Evolutionary conservation across 1,140 invertebrate species (phyloP), one percentile per base, ranked within the genome.

Genomic region (Muscidifurax raptorellus): DNA sequence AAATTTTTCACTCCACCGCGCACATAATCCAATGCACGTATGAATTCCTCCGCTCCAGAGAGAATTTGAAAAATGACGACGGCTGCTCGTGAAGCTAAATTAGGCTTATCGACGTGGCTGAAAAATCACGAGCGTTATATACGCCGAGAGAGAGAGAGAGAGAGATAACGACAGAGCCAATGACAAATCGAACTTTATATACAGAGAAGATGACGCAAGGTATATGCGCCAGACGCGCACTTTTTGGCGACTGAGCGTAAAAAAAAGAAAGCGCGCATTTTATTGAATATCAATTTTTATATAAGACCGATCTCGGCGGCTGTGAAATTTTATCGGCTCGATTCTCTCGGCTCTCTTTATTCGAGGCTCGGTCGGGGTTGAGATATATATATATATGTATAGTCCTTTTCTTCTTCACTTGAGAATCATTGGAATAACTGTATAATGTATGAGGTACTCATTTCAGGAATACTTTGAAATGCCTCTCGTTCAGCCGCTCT

Each of bases 201-300:
- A 47, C 13, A 10, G 44, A 15, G 15, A 47, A 10, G 47, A 52
- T 52, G 18, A 52, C 15, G 47, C 47, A 52, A 13, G 18, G 13
- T 4, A 0, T 52, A 18, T 52, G 12, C 47, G 47, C 18, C 32
- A 40, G 36, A 40, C 36, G 7, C 5, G 10, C 36, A 10, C 7
- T 59, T 59, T 59, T 59, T n/a, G 52, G 52, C 6, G 52, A 22
- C 3, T 18, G 6, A n/a, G 52, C 52, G 15, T 69, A 69, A 69
- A 69, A 27, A 30, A 69, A 64, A 18, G 12, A 12, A 1, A 0
- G 66, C 66, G 27, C 18, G 66, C 66, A 9, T 80, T 80, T 71
- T 36, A 81, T 27, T 28, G 44, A 81, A 72, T 81, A 28, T 52
- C 40, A 47, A 81, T 52, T 69, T 81, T 66, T 66, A 66, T 25